Evolutionary conservation across 1,140 invertebrate species (phyloP).

Genomic region (Paralvinella palmiformis): DNA sequence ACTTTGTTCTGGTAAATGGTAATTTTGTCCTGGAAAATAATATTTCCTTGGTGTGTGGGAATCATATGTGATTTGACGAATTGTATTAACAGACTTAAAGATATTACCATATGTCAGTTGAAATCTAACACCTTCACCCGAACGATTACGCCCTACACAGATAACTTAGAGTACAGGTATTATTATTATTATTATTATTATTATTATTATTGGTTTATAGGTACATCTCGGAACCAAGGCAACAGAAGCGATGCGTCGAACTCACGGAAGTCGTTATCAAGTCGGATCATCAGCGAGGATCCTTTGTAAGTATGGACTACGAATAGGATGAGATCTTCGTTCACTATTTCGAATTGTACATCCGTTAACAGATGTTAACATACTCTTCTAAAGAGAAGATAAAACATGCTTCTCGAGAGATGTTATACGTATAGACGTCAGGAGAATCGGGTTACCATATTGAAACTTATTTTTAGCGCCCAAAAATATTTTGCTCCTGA

Average conservation of each 20-base stretch:
- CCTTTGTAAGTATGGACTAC: constrained; percentile 7
- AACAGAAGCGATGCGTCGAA: constrained; percentile 2
- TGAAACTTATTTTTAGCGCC: neutral
- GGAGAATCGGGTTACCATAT: neutral
- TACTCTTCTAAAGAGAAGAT: neutral
- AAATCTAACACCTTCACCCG: too few species aligned
- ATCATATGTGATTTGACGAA: too few species aligned
- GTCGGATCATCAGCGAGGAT: constrained; percentile 15
- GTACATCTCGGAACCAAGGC: constrained; percentile 5
- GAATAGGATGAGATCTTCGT: neutral
- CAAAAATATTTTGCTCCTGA: too few species aligned
- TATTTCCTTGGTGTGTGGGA: too few species aligned
- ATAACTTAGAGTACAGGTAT: too few species aligned
- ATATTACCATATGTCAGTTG: too few species aligned
- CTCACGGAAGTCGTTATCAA: constrained; percentile 2
- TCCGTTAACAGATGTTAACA: neutral
- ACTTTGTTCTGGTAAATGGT: too few species aligned
- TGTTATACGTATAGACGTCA: neutral
- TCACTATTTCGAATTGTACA: neutral
- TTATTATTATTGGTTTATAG: too few species aligned
- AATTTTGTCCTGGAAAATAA: too few species aligned
- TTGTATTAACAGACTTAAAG: too few species aligned
- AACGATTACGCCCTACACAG: too few species aligned
- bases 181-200: too few species aligned
- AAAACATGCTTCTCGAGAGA: neutral